phyloP scores from a whole-genome alignment of 2,113 vertebrate genomes.

The Cettia cetti region DNA sequence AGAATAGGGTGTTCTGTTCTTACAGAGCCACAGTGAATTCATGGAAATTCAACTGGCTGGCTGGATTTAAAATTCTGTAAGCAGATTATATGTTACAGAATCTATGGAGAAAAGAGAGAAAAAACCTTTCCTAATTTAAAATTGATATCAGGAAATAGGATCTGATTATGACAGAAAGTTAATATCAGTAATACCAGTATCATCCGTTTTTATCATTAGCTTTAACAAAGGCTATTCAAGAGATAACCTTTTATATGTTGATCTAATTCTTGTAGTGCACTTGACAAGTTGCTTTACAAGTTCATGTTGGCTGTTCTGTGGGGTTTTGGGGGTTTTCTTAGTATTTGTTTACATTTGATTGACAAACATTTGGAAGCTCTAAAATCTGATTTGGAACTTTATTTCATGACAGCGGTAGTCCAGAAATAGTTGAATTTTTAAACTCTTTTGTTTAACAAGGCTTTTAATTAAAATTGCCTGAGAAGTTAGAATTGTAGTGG shows the following conservation, averaged over 20 bases:
- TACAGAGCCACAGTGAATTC: rapidly evolving
- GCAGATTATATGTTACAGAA: neutral
- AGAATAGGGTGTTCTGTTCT: neutral
- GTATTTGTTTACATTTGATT: neutral
- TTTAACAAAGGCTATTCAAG: neutral
- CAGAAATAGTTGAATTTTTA: neutral
- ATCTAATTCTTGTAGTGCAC: neutral
- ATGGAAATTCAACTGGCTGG: neutral
- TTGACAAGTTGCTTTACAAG: neutral
- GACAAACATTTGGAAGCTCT: neutral
- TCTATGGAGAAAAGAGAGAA: neutral
- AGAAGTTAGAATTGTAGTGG: neutral
- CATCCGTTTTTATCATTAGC: neutral
- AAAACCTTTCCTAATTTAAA: neutral
- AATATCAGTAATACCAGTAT: neutral
- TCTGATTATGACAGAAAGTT: neutral
- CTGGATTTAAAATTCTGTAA: neutral
- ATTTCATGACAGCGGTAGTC: neutral
- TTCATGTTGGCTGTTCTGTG: neutral
- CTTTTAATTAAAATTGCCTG: neutral
- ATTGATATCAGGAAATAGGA: neutral
- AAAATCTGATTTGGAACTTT: neutral
- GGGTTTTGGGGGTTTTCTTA: neutral
- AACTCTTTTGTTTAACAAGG: neutral
- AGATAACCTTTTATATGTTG: neutral